Base-by-base conservation (phyloP, 2,888 invertebrate genomes). In the Cataglyphis rosenhaueri region DNA sequence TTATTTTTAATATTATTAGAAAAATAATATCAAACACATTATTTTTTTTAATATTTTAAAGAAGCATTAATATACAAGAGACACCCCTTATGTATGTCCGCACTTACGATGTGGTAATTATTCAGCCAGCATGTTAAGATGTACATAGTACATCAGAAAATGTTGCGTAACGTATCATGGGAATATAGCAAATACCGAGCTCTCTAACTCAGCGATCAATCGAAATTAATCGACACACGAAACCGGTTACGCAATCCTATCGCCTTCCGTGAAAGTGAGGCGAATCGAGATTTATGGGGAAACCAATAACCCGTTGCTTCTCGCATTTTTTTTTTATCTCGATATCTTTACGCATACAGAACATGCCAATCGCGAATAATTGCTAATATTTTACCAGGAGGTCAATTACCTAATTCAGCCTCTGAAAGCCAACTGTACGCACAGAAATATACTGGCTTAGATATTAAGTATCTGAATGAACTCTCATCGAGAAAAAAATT, bases 161-260 rank as follows among this genome's bases (percentile, higher is more conserved):
- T 88, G 81, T 89, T 90, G 88, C 88, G 87, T 87, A 90, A 90
- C 85, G 90, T 85, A 88, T 89, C 90, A 85, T 85, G 88, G 85
- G 87, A 87, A 88, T 83, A 85, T 66, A 66, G 88, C 84, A 87
- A 87, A 90, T 90, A 90, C 86, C 59, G 35, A 76, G 65, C 71
- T 64, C 85, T 87, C 87, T 87, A 88, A 65, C 64, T 48, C 32
- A 59, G 18, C 79, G 90, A 87, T 89, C 89, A 88, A 88, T 84
- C 86, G 85, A 88, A 90, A 88, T 90, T 90, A 90, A 90, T 90
- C 88, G 88, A 81, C 82, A 76, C 81, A 71, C 82, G 76, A 83
- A 84, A 86, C 90, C 86, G 81, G 87, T 88, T 90, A 82, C 90
- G 88, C 86, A 88, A 89, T 76, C 55, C 66, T 38, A 73, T 81